These are phyloP conservation scores for Verasper variegatus DNA, from an alignment of 2,113 vertebrate species.

Conservation along the genomic window DNA sequence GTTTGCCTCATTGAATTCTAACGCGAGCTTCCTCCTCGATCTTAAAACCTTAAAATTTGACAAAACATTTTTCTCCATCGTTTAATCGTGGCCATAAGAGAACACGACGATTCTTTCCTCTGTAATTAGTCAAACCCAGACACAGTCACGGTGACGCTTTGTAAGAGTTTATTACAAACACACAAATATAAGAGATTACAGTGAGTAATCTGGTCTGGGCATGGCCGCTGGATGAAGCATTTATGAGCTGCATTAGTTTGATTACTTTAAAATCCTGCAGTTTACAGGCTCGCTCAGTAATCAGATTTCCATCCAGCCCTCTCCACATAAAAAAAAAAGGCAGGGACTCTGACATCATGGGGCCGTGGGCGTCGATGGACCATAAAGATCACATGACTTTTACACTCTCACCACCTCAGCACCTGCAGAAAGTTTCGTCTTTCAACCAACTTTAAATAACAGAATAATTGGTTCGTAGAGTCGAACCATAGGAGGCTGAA, in stretches of 20 bases:
- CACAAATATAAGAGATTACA: constrained; percentile 50
- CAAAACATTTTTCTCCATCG: not conserved
- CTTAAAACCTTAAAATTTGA: not conserved
- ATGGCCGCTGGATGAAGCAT: constrained; percentile 48
- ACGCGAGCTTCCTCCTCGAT: no score
- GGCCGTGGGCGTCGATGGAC: no score
- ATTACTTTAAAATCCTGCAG: constrained; percentile 60
- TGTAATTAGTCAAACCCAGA: not conserved
- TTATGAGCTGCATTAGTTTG: constrained; percentile 74
- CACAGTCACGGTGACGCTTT: not conserved
- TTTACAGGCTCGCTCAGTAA: constrained; percentile 55
- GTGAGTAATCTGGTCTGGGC: constrained; percentile 60
- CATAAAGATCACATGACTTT: no score
- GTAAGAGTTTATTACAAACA: constrained; percentile 19
- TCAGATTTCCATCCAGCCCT: constrained; percentile 47
- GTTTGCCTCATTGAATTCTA: no score
- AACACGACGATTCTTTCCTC: not conserved
- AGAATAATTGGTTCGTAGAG: no score
- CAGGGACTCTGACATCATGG: not conserved
- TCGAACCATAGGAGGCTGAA: no score
- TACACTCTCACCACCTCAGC: no score
- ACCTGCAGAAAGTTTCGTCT: no score
- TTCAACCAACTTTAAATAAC: no score
- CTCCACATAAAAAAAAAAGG: not conserved
- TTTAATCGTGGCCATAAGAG: not conserved